Evolutionary conservation across 2,797 vertebrate genomes (phyloP).

Genomic region (Gymnothorax javanicus): DNA sequence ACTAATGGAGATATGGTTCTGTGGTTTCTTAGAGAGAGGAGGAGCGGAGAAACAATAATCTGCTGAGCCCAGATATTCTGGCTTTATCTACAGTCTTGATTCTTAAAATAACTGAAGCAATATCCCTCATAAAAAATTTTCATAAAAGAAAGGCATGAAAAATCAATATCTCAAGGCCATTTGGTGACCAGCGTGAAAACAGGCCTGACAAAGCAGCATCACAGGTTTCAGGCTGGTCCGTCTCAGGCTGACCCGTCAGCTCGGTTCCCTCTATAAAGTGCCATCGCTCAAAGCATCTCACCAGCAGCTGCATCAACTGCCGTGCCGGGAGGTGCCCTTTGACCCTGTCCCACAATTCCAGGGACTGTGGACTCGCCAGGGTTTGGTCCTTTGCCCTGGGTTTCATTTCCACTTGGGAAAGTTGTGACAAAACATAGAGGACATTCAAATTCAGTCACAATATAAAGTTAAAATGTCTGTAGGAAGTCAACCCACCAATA

Average conservation of each 20-base stretch:
- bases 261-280: neutral
- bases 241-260: neutral
- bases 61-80: slow-evolving; percentile 11
- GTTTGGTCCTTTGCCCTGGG: neutral
- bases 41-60: neutral
- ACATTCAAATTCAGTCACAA: neutral
- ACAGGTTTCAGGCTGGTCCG: neutral
- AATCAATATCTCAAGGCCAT: neutral
- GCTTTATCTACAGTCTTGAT: neutral
- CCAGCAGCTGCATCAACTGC: neutral
- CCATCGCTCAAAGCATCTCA: neutral
- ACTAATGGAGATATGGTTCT: neutral
- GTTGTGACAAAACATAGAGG: neutral
- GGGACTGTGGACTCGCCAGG: neutral
- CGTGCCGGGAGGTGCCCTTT: neutral
- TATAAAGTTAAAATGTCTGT: neutral
- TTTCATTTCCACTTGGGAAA: neutral
- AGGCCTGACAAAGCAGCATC: neutral
- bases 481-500: neutral
- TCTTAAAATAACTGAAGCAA: slow-evolving; percentile 12
- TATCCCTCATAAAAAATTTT: neutral
- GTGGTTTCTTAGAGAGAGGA: neutral
- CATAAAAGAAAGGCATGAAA: neutral
- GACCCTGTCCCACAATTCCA: neutral
- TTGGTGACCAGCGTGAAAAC: neutral